Base-by-base conservation (phyloP, 2,797 vertebrate genomes). In the Argyrosomus regius region DNA sequence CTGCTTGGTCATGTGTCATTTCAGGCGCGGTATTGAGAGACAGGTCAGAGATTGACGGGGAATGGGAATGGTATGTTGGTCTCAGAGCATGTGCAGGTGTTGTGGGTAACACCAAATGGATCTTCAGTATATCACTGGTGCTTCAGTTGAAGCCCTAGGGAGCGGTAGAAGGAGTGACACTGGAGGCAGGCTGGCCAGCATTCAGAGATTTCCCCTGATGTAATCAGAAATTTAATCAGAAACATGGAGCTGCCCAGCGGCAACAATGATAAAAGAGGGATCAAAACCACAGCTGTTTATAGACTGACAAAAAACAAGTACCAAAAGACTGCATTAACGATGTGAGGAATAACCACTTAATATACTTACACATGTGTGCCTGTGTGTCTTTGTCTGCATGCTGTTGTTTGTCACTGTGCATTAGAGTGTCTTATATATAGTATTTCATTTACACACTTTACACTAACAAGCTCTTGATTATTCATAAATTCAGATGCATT, bases 171-270 rank as follows among this genome's bases (percentile, higher is more conserved):
- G 16, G 35, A 77, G 57, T 86, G 79, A 59, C 58, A 69, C 59
- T 39, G 17, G 22, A 80, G 67, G 60, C 60, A 45, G 56, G 24
- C 52, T 68, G 46, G 73, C 52, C 39, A 28, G n/a, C 39, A 62
- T 81, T 81, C 52, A 80, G 22, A 80, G 60, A 70, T 78, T 82
- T 82, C 48, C 57, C 54, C 58, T 63, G 62, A 81, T 79, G 83
- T 75, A 65, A 86, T 86, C 81, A 85, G 69, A 82, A 86, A 82
- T 79, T 50, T 28, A 84, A 87, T 82, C 85, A 72, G 59, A 64
- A 75, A 68, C 62, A 58, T 18, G 53, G 50, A 35, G 43, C 35
- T 63, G 56, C 79, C 61, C 59, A 41, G 39, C 56, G 45, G 84
- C 68, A 78, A 65, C 39, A 60, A 31, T 26, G 61, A 67, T 41